phyloP scores from a whole-genome alignment of 2,888 invertebrate genomes.

The Ophioninae sp. region DNA sequence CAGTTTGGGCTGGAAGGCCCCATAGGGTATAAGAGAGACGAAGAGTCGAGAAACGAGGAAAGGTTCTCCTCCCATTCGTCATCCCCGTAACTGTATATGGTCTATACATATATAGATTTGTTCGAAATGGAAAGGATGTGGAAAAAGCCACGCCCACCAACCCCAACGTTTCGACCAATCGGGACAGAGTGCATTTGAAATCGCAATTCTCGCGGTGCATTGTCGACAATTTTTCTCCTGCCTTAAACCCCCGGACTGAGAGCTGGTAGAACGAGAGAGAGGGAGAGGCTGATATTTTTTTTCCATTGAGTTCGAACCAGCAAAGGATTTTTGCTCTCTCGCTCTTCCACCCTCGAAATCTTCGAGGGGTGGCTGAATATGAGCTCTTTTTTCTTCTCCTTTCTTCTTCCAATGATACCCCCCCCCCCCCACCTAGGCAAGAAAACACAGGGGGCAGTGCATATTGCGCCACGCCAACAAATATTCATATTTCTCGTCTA shows the following conservation, averaged over 20 bases:
- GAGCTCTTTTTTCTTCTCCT: constrained; percentile 19
- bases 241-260: neutral
- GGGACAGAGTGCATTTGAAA: constrained; percentile 77
- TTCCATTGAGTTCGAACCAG: constrained; percentile 31
- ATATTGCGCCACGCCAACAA: constrained; percentile 48
- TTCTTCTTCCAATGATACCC: constrained; percentile 35
- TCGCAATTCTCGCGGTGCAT: constrained; percentile 78
- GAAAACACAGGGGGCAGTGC: constrained; percentile 40
- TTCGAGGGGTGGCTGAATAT: constrained; percentile 39
- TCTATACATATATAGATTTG: constrained; percentile 63
- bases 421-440: constrained; percentile 19
- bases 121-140: constrained; percentile 79
- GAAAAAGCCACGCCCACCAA: constrained; percentile 77
- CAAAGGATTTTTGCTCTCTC: constrained; percentile 15
- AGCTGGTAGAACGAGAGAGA: neutral
- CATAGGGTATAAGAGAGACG: constrained; percentile 2
- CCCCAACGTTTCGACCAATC: constrained; percentile 76
- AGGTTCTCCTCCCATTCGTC: constrained; percentile 16
- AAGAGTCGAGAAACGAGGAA: constrained; percentile 34
- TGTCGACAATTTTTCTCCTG: constrained; percentile 73
- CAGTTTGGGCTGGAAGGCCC: neutral
- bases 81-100: neutral
- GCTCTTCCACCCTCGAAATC: constrained; percentile 24
- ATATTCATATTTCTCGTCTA: constrained; percentile 61
- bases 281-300: constrained; percentile 32